Conservation (phyloP, 2,888 invertebrate genomes). For the Leucophora obtusa region DNA sequence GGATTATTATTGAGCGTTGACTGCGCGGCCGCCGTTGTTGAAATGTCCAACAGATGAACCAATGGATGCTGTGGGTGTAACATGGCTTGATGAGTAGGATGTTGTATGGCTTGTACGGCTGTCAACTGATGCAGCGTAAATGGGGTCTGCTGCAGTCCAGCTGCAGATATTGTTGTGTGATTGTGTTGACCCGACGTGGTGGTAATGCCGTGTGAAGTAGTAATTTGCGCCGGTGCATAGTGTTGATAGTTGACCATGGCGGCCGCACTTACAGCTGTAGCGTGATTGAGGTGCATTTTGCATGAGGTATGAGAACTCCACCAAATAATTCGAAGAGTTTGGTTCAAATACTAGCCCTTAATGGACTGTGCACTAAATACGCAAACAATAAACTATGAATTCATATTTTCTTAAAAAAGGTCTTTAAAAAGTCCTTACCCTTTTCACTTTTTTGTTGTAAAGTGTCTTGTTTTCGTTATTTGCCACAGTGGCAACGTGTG, state of each 20-base stretch:
- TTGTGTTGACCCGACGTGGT: constrained; percentile 70
- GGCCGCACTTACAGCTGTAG: constrained; percentile 73
- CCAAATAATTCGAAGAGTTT: constrained; percentile 39
- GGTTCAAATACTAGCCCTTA: constrained; percentile 19
- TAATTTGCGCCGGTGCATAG: constrained; percentile 74
- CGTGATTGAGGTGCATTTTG: constrained; percentile 76
- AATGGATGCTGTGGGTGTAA: constrained; percentile 75
- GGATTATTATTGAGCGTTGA: constrained; percentile 72
- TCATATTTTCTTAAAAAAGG: constrained; percentile 14
- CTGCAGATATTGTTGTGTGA: constrained; percentile 72
- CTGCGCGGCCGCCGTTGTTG: constrained; percentile 68
- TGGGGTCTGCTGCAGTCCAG: constrained; percentile 73
- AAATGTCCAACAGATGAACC: constrained; percentile 74
- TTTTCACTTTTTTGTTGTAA: constrained; percentile 40
- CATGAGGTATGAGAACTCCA: constrained; percentile 71
- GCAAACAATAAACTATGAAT: constrained; percentile 18
- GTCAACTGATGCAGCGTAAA: constrained; percentile 74
- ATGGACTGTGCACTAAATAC: constrained; percentile 24
- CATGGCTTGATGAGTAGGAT: constrained; percentile 76
- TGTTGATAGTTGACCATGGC: constrained; percentile 76
- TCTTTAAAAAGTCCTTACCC: constrained; percentile 56
- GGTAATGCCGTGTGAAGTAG: constrained; percentile 67
- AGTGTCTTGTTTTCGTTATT: constrained; percentile 60
- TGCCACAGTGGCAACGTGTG: constrained; percentile 64
- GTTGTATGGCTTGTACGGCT: constrained; percentile 75